Conservation (phyloP, 2,113 vertebrate species). For the Microtus montanus region DNA sequence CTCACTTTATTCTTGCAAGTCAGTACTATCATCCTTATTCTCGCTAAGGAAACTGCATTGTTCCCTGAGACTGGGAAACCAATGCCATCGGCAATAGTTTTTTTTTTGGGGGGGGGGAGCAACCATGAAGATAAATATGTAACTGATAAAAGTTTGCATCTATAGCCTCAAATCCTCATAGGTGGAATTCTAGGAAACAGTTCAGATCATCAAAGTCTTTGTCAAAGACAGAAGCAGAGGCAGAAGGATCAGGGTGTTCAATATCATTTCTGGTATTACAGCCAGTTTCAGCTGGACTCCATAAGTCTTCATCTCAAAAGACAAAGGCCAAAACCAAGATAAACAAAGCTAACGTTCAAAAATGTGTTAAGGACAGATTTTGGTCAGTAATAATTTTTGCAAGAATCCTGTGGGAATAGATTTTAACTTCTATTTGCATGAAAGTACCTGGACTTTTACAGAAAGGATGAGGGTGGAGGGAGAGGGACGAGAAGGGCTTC, state of each 20-base stretch:
- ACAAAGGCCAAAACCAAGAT: background rate
- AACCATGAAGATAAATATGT: slow-evolving; percentile 21
- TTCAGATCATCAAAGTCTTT: background rate
- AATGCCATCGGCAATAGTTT: background rate
- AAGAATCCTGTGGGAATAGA: background rate
- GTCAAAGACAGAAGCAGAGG: background rate
- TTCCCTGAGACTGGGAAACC: background rate
- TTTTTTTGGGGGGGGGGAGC: background rate
- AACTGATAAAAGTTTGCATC: background rate
- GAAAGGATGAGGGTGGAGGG: background rate
- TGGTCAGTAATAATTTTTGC: background rate
- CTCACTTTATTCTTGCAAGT: background rate
- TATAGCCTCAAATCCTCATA: background rate
- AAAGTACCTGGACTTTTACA: background rate
- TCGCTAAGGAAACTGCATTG: background rate
- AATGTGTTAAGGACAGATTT: background rate
- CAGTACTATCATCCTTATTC: background rate
- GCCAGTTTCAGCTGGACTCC: background rate
- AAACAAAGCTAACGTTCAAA: background rate
- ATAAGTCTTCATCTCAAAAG: background rate
- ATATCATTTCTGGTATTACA: background rate
- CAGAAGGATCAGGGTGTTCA: background rate
- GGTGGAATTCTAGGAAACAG: background rate
- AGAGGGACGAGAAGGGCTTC: background rate
- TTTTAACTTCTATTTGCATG: background rate